Evolutionary conservation across 1,140 invertebrate species (phyloP).

Genomic region (Apis dorsata): DNA sequence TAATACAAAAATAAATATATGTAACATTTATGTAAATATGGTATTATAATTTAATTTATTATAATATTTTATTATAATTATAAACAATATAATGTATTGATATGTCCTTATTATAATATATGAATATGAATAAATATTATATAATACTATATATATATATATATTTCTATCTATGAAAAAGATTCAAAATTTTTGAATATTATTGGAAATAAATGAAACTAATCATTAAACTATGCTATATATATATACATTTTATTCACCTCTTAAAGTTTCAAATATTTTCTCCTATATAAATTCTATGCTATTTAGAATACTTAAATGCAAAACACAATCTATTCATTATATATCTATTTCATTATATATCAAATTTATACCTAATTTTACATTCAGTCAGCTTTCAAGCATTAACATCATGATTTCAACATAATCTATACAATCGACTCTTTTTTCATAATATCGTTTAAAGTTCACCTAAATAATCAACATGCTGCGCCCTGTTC

Average conservation of each 20-base stretch:
- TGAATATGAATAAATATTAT: not conserved
- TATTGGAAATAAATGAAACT: not conserved
- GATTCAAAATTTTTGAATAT: not conserved
- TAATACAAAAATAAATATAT: not conserved
- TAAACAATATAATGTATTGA: not conserved
- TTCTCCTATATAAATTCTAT: not conserved
- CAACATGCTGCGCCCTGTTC: slow-evolving; percentile 41
- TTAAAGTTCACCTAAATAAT: slow-evolving; percentile 46
- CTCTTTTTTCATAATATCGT: not conserved
- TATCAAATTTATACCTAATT: slow-evolving; percentile 8
- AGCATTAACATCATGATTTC: not conserved
- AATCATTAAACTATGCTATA: not conserved
- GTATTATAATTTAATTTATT: not conserved
- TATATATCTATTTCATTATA: slow-evolving; percentile 5
- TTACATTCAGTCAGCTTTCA: slow-evolving; percentile 12
- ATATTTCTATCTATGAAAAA: not conserved
- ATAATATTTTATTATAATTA: too few species aligned
- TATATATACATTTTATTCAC: too few species aligned
- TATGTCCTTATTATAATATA: not conserved
- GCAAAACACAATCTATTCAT: not conserved
- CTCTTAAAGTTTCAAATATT: not conserved
- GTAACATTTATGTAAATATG: not conserved
- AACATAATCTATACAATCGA: not conserved
- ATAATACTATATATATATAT: not conserved
- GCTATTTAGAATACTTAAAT: not conserved